These are phyloP conservation scores for Coecobrya sp. DNA, from an alignment of 2,888 invertebrate species.

Conservation along the genomic window DNA sequence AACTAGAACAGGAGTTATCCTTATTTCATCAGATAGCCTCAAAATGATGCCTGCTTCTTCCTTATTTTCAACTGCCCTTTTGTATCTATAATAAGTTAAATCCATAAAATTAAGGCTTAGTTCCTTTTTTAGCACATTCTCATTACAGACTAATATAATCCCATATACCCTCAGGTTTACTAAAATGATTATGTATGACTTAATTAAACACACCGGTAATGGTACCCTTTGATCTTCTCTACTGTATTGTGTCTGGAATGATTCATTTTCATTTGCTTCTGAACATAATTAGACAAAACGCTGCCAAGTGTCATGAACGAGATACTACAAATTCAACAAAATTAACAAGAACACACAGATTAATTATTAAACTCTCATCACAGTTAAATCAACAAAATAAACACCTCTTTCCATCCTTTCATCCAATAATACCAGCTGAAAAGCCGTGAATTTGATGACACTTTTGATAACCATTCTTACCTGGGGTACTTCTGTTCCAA, in stretches of 20 bases:
- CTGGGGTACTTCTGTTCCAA: conserved; percentile 84
- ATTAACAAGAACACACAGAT: too few relatives aligned
- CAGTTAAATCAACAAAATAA: conserved; percentile 7
- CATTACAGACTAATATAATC: too few relatives aligned
- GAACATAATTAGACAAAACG: conserved; percentile 91
- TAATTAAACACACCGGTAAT: conserved; percentile 88
- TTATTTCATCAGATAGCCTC: conserved; percentile 89
- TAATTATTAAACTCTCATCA: too few relatives aligned
- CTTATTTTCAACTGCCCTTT: conserved; percentile 87
- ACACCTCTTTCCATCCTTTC: too few relatives aligned
- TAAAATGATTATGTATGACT: background rate
- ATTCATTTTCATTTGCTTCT: conserved; percentile 90
- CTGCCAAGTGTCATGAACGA: conserved; percentile 91
- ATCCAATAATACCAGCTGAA: too few relatives aligned
- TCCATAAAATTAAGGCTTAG: too few relatives aligned
- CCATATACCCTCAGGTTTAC: too few relatives aligned
- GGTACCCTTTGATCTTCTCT: conserved; percentile 89
- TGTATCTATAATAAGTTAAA: conserved; percentile 84
- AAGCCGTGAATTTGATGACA: too few relatives aligned
- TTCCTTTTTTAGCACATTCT: too few relatives aligned
- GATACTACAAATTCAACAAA: conserved; percentile 89
- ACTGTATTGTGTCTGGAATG: conserved; percentile 90
- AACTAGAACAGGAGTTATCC: conserved; percentile 90
- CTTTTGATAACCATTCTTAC: too few relatives aligned
- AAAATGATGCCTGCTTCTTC: conserved; percentile 90